These are phyloP conservation scores for Ptychadena robeensis DNA, from an alignment of 2,797 vertebrate genomes.

Conservation along the genomic window DNA sequence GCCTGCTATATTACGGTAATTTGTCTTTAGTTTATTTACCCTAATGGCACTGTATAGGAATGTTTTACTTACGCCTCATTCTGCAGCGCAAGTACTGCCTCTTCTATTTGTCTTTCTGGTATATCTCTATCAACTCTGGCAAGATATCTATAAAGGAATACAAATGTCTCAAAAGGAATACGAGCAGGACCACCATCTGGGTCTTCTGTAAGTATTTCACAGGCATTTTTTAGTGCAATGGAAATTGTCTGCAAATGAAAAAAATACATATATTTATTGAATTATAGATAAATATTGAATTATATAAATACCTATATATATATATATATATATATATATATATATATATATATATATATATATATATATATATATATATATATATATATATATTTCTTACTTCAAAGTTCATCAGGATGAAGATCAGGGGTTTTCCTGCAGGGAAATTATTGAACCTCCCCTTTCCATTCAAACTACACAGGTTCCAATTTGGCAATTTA, in stretches of 20 bases:
- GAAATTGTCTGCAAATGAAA: slow-evolving; percentile 75
- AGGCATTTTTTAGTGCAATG: slow-evolving; percentile 82
- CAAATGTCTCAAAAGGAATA: slow-evolving; percentile 80
- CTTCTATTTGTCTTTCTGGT: slow-evolving; percentile 66
- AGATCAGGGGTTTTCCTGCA: too few species aligned
- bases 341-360: too few species aligned
- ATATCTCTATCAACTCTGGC: slow-evolving; percentile 80
- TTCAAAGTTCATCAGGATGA: too few species aligned
- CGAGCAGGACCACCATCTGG: slow-evolving; percentile 79
- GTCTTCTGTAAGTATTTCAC: slow-evolving; percentile 86
- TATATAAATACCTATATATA: too few species aligned
- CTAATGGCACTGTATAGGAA: background rate
- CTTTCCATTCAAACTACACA: too few species aligned
- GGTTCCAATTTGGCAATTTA: too few species aligned
- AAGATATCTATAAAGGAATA: slow-evolving; percentile 83
- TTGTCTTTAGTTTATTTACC: too few species aligned
- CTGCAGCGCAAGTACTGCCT: slow-evolving; percentile 76
- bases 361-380: too few species aligned
- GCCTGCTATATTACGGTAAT: too few species aligned
- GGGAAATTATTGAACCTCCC: too few species aligned
- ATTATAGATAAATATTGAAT: background rate
- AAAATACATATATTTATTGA: background rate
- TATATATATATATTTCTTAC: too few species aligned
- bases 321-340: too few species aligned
- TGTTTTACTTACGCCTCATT: slow-evolving; percentile 75